These are phyloP conservation scores for Sympetrum striolatum DNA, from an alignment of 2,888 invertebrate genomes.

Conservation along the genomic window DNA sequence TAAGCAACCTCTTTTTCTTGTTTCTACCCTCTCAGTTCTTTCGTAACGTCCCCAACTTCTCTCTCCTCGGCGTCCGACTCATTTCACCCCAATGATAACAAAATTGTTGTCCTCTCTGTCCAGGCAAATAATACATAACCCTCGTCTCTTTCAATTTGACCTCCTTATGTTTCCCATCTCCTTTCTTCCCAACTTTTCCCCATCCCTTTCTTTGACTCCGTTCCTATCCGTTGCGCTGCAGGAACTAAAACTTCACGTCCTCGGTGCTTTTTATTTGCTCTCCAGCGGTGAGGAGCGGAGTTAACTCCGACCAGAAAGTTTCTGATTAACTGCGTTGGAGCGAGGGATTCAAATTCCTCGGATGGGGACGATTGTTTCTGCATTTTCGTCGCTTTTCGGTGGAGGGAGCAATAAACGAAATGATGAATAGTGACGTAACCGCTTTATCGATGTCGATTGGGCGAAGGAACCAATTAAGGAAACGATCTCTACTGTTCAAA, in stretches of 20 bases:
- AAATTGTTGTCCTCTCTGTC: neutral
- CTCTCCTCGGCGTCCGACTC: neutral
- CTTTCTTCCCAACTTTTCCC: neutral
- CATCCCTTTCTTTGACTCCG: neutral
- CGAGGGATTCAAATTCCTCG: neutral
- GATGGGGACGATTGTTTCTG: neutral
- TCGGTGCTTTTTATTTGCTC: neutral
- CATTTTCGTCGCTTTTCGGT: neutral
- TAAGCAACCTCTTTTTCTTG: neutral
- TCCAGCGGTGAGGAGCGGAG: neutral
- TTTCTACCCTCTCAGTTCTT: neutral
- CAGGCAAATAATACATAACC: neutral
- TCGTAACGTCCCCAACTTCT: neutral
- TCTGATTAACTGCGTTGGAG: neutral
- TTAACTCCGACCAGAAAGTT: neutral
- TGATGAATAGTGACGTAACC: neutral
- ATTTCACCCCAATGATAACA: neutral
- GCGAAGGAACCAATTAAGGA: neutral
- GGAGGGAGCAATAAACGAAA: neutral
- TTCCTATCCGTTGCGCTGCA: neutral
- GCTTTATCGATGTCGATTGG: too few species aligned
- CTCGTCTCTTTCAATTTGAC: neutral
- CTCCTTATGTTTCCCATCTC: neutral
- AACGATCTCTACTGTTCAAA: too few species aligned
- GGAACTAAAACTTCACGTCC: neutral